These are phyloP conservation scores for Phortica variegata DNA, from an alignment of 1,140 invertebrate genomes.

Conservation along the genomic window DNA sequence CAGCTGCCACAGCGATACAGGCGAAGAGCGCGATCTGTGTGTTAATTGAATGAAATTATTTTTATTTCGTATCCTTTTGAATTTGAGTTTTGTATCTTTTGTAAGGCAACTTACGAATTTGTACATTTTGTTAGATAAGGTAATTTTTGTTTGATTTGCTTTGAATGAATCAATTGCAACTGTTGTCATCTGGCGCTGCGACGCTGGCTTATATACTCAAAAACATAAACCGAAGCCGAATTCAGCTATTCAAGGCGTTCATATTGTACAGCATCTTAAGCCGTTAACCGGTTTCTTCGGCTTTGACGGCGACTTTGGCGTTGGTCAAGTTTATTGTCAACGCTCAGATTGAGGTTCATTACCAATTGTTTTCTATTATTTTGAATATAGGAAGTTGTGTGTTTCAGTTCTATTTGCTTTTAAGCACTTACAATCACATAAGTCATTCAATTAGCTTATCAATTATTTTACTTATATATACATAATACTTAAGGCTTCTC, in stretches of 20 bases:
- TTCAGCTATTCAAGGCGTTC: slow-evolving; percentile 17
- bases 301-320: slow-evolving; percentile 26
- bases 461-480: no score
- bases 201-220: slow-evolving; percentile 22
- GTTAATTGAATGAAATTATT: background rate
- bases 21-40: slow-evolving; percentile 40
- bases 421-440: slow-evolving; percentile 25
- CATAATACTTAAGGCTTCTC: no score
- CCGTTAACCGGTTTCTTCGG: slow-evolving; percentile 34
- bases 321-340: background rate
- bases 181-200: slow-evolving; percentile 27
- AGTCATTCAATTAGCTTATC: slow-evolving; percentile 2
- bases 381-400: slow-evolving; percentile 3
- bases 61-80: background rate
- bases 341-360: slow-evolving; percentile 33
- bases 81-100: background rate
- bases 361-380: slow-evolving; percentile 34
- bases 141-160: slow-evolving; percentile 15
- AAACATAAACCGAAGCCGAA: slow-evolving; percentile 6
- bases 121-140: slow-evolving; percentile 35
- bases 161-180: slow-evolving; percentile 39
- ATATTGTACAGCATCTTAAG: slow-evolving; percentile 25
- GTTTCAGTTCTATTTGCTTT: slow-evolving; percentile 11
- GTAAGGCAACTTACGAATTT: slow-evolving; percentile 41
- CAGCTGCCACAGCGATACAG: slow-evolving; percentile 37